Base-by-base conservation (phyloP, 92 coral and sea anemone genomes). In the Scolanthus callimorphus region DNA sequence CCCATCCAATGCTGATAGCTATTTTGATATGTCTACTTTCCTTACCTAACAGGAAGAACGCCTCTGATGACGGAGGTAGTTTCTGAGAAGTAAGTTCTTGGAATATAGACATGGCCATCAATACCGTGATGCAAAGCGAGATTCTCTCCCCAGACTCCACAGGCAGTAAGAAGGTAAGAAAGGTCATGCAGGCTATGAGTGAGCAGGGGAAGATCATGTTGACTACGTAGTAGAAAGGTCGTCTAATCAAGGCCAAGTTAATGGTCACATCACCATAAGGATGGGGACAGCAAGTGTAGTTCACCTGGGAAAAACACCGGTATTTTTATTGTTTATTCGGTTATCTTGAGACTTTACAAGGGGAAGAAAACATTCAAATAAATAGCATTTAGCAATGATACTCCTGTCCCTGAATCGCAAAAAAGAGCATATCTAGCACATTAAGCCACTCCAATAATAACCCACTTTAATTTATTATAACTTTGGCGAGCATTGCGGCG, bases 71-170 rank as follows among this genome's bases (percentile, higher is more conserved):
- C 11, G 84, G 86, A 25, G 95, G 95, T 28, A 87, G 47, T 31
- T 82, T 87, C 50, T 73, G 73, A 39, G 89, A 87, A 27, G 95
- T 87, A 49, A 87, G 79, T 63, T 87, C 89, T 64, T 87, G 95
- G 68, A 87, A 87, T 49, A 87, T 82, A 11, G 95, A 78, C 95
- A 87, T 87, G 20, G 95, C 95, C 89, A 87, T 82, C 38, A 87
- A 80, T 20, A 87, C 74, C 69, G 96, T 87, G 66, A 87, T 82
- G 69, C 96, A 68, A 22, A 87, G 80, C 62, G 90, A 82, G 17
- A 87, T 76, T 57, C 96, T 70, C 70, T 87, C 96, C 31, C 96
- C 96, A 60, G 89, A 82, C 66, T 87, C 96, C 10, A 90, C 91
- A 57, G 96, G 96, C 52, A 87, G 30, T 49, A 87, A 37, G 60